Evolutionary conservation across 53 echinoderm and acorn worm genomes (phyloP).

Genomic region (Antedon mediterranea): DNA sequence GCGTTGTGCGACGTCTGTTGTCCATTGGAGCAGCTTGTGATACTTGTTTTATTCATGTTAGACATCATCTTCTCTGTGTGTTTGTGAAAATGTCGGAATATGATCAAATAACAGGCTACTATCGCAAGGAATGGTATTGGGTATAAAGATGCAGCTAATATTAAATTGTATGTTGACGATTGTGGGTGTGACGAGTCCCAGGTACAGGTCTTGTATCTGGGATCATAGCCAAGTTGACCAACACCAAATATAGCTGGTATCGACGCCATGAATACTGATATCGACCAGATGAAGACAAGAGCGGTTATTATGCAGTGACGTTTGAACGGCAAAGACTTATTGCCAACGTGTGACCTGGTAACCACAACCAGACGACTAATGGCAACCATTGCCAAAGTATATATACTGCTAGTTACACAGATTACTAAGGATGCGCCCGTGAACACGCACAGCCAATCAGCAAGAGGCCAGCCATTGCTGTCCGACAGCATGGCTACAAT

Average conservation of each 20-base stretch:
- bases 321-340: slow-evolving; percentile 47
- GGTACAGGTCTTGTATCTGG: slow-evolving; percentile 71
- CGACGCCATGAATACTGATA: slow-evolving; percentile 55
- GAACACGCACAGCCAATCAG: slow-evolving; percentile 51
- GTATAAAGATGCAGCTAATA: slow-evolving; percentile 64
- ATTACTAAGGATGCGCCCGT: slow-evolving; percentile 70
- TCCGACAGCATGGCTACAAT: slow-evolving; percentile 65
- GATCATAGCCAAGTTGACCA: slow-evolving; percentile 70
- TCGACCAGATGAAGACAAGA: slow-evolving; percentile 53
- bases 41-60: background rate
- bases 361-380: slow-evolving; percentile 78
- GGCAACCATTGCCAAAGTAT: slow-evolving; percentile 67
- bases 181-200: slow-evolving; percentile 76
- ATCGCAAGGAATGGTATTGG: slow-evolving; percentile 63
- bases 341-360: slow-evolving; percentile 29
- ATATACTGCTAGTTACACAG: slow-evolving; percentile 75
- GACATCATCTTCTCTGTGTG: background rate
- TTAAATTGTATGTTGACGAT: slow-evolving; percentile 79
- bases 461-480: slow-evolving; percentile 60
- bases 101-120: slow-evolving; percentile 42
- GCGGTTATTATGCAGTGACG: slow-evolving; percentile 34
- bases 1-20: too few species aligned
- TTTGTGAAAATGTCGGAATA: slow-evolving; percentile 52
- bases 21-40: too few species aligned
- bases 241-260: slow-evolving; percentile 67